phyloP scores from a whole-genome alignment of 2,888 invertebrate species.

The Monopis laevigella region DNA sequence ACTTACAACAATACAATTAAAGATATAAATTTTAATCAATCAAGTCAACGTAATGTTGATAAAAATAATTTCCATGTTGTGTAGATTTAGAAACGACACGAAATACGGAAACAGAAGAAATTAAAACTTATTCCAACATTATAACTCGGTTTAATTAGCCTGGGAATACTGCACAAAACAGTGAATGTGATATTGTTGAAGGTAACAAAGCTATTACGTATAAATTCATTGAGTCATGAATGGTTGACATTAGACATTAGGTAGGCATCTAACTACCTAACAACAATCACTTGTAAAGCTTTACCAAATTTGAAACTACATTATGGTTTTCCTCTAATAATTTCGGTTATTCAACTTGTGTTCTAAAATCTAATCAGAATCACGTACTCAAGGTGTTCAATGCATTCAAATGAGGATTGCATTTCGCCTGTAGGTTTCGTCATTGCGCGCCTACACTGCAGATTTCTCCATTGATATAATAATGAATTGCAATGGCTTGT shows the following conservation, averaged over 20 bases:
- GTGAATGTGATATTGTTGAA: not conserved
- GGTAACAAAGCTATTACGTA: constrained; percentile 3
- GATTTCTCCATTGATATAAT: constrained; percentile 54
- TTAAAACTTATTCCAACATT: too few species aligned
- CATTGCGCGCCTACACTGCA: constrained; percentile 41
- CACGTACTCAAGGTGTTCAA: constrained; percentile 20
- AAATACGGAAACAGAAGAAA: too few species aligned
- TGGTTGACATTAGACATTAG: not conserved
- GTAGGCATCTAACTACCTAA: too few species aligned
- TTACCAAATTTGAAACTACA: too few species aligned
- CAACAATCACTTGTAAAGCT: too few species aligned
- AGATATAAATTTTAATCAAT: too few species aligned
- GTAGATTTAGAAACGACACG: too few species aligned
- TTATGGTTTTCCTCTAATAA: too few species aligned
- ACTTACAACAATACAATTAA: too few species aligned
- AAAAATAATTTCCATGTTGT: too few species aligned
- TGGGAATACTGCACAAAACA: constrained; percentile 11
- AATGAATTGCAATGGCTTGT: constrained; percentile 41
- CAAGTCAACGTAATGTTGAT: too few species aligned
- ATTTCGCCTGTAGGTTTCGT: constrained; percentile 37
- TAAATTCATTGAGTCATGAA: constrained; percentile 3
- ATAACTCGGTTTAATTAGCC: too few species aligned
- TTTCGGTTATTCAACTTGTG: constrained; percentile 9
- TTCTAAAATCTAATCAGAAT: constrained; percentile 9
- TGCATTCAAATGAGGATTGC: constrained; percentile 42